Evolutionary conservation across 2,113 vertebrate species (phyloP), one percentile per base, ranked within the genome.

Genomic region (Nothoprocta perdicaria): DNA sequence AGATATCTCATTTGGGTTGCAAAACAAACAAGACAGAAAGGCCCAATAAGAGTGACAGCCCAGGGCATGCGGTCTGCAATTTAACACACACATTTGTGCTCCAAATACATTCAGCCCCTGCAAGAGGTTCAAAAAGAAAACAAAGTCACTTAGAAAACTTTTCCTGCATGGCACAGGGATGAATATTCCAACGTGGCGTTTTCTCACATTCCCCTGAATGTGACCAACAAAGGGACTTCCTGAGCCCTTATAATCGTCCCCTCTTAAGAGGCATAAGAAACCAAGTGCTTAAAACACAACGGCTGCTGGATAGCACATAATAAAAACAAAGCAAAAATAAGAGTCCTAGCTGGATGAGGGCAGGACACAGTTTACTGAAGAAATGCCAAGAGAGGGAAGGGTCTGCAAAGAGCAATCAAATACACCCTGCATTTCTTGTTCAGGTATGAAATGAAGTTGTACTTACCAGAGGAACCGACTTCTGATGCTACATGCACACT

Each of bases 1-100:
- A 98, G 97, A 96, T 95, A 98, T 77, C 97, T 98, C 97, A 98
- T 97, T 97, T 95, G 97, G 97, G 88, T 97, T 94, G 98, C 97
- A 97, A 98, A 98, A 97, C 95, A 97, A 97, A 95, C 97, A 94
- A 97, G 96, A 97, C 95, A 98, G 96, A 97, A 92, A 97, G 94
- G 97, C 97, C 98, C 97, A 86, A 72, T 97, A 97, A 97, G 98
- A 97, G 97, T 5, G 89, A 96, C 89, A 96, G 87, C 96, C 92
- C 94, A 96, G 95, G 96, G 96, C 92, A 94, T 24, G 41, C 10
- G 4, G 95, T 95, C 97, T 97, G 97, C 93, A 68, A 95, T 80
- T 96, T 96, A 97, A 96, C 82, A 96, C 94, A 96, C 95, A 88
- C 95, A 96, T 94, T 92, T 96, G 97, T 96, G 95, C 95, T 97